Base-by-base conservation (phyloP, 2,888 invertebrate genomes). In the Adelognathus sp. region DNA sequence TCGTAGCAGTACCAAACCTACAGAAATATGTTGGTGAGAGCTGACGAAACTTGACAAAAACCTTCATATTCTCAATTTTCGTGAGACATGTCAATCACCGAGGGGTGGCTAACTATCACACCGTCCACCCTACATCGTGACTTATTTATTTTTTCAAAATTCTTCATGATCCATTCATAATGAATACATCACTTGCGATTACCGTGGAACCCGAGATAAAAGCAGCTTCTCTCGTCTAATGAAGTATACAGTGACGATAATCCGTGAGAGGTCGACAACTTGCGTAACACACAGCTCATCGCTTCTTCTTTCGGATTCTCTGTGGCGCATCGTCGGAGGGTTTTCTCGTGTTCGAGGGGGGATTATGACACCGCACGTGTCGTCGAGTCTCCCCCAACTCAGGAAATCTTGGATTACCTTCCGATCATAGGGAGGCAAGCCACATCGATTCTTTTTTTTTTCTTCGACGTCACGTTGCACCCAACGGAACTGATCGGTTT, bases 281-380 rank as follows among this genome's bases (percentile, higher is more conserved):
- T 31, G 36, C 46, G 46, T 50, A 63, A 72, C 56, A 56, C 50
- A 54, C 39, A 29, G 31, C 11, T 58, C 39, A 24, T 33, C 46
- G 29, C 24, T 27, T 41, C 29, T 56, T 41, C 36, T 33, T 18
- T 41, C 29, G 21, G 31, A 7, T 16, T 31, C n/a, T 14, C 39
- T 41, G 33, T 27, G 14, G 21, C 7, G 46, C 18, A 16, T 63
- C 44, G 29, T 27, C 58, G 71, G 71, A 71, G 54, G 66, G 67
- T 75, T 79, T n/a, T 71, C 79, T 61, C 71, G 41, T 46, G 71
- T 63, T 70, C 61, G 39, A 33, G 54, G 24, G 14, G 24, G 56
- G 75, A 75, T 79, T 75, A 75, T 61, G 71, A 75, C 75, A 75
- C 54, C 74, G 79, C 75, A 79, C 79, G 79, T 75, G 79, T 75